Conservation (phyloP, 2,888 invertebrate genomes). For the Hyppa rectilinea region DNA sequence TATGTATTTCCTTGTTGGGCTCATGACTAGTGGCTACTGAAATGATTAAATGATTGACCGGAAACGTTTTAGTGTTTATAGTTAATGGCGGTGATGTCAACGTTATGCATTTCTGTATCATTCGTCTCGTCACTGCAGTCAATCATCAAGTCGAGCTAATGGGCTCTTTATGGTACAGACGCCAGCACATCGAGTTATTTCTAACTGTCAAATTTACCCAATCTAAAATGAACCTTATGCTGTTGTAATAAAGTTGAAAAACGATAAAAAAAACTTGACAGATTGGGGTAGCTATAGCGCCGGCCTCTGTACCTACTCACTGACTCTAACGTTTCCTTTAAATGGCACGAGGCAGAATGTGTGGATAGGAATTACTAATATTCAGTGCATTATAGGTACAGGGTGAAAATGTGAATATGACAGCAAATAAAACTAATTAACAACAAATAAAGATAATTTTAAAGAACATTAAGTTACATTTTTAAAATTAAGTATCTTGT, state of each 20-base stretch:
- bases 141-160: background rate
- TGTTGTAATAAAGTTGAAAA: too few species aligned
- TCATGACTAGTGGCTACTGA: background rate
- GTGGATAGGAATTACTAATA: background rate
- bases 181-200: too few species aligned
- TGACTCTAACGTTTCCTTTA: background rate
- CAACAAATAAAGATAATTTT: too few species aligned
- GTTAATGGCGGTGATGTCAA: constrained; percentile 33
- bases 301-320: background rate
- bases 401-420: too few species aligned
- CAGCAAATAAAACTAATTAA: too few species aligned
- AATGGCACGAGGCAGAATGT: background rate
- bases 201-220: too few species aligned
- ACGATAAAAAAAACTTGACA: too few species aligned
- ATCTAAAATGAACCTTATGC: too few species aligned
- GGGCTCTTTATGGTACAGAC: background rate
- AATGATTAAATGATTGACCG: constrained; percentile 47
- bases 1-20: background rate
- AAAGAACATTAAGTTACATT: too few species aligned
- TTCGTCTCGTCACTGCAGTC: background rate
- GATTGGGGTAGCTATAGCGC: too few species aligned
- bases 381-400: too few species aligned
- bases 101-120: constrained; percentile 14
- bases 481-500: too few species aligned
- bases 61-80: constrained; percentile 50